Evolutionary conservation across 2,113 vertebrate species (phyloP).

Genomic region (Mugil cephalus): DNA sequence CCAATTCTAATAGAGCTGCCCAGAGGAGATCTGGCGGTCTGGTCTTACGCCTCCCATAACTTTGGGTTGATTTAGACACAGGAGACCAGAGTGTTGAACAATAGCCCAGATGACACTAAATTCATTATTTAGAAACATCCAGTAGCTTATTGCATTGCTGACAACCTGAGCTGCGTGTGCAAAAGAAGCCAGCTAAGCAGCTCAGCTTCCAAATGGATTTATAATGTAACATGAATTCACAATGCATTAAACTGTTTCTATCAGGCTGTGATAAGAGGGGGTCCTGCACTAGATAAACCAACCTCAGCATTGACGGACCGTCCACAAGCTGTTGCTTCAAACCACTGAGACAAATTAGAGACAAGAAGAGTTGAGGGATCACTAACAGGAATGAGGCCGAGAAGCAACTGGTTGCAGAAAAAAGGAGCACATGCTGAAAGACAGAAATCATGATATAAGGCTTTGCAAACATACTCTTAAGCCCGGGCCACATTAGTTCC

Average conservation of each 20-base stretch:
- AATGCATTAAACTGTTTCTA: constrained; percentile 32
- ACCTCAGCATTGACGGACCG: constrained; percentile 38
- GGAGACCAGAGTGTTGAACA: too few species aligned
- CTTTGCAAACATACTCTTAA: constrained; percentile 39
- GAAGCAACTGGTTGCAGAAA: not conserved
- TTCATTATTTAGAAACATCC: too few species aligned
- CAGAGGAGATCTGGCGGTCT: too few species aligned
- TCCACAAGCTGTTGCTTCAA: constrained; percentile 46
- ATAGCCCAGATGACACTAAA: too few species aligned
- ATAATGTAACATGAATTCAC: constrained; percentile 32
- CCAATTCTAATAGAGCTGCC: too few species aligned
- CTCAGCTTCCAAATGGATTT: constrained; percentile 7
- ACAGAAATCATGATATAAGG: constrained; percentile 19
- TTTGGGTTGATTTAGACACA: too few species aligned
- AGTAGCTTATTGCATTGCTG: not conserved
- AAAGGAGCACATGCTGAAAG: constrained; percentile 14
- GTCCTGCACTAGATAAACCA: constrained; percentile 48
- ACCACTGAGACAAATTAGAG: constrained; percentile 45
- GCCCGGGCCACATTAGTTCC: constrained; percentile 36
- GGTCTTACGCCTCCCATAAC: too few species aligned
- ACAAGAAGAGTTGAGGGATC: constrained; percentile 20
- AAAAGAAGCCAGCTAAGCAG: not conserved
- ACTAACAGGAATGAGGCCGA: not conserved
- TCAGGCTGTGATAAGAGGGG: constrained; percentile 47
- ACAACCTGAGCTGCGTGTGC: constrained; percentile 29